A percentile compares a stretch with the other conserved stretches of the same genome.
These are phyloP conservation scores for Drosophila nigromelanica DNA, from an alignment of 1,140 invertebrate genomes.

Conservation along the genomic window DNA sequence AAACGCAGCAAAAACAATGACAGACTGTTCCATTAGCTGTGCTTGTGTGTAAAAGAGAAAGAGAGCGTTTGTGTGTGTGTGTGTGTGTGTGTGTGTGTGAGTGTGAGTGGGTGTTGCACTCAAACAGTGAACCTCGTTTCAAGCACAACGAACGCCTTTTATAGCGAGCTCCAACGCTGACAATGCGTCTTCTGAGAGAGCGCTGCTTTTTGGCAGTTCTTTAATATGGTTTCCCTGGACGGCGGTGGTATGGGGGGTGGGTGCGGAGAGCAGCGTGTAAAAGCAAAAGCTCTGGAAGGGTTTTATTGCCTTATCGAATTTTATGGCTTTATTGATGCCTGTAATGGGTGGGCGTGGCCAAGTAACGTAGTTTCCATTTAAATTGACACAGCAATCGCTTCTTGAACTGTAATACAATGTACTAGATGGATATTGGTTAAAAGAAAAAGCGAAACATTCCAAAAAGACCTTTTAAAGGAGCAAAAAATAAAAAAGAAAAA, in stretches of 20 bases:
- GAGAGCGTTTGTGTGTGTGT: slow-evolving; percentile 18
- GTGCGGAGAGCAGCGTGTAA: background rate
- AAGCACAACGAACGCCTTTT: slow-evolving; percentile 52
- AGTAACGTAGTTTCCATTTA: slow-evolving; percentile 64
- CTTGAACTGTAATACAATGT: slow-evolving; percentile 17
- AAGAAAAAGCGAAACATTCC: background rate
- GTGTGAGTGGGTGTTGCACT: slow-evolving; percentile 56
- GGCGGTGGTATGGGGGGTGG: background rate
- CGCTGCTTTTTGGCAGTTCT: slow-evolving; percentile 73
- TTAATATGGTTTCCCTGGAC: slow-evolving; percentile 65
- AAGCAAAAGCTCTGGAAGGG: slow-evolving; percentile 27
- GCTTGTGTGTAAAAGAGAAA: background rate
- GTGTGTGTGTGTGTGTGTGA: slow-evolving; percentile 57
- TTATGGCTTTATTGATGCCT: slow-evolving; percentile 75
- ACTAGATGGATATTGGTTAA: slow-evolving; percentile 2
- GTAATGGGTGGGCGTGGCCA: slow-evolving; percentile 57
- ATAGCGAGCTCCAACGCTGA: slow-evolving; percentile 42
- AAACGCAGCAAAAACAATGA: slow-evolving; percentile 39
- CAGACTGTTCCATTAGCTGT: slow-evolving; percentile 12
- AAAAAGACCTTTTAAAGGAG: background rate
- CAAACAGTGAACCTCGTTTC: slow-evolving; percentile 49
- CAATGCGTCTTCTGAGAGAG: slow-evolving; percentile 61
- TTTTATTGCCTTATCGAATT: slow-evolving; percentile 77
- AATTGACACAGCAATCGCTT: slow-evolving; percentile 35
- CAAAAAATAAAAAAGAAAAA: background rate